Evolutionary conservation across 53 echinoderm and acorn worm genomes (phyloP).

Genomic region (Holothuria scabra): DNA sequence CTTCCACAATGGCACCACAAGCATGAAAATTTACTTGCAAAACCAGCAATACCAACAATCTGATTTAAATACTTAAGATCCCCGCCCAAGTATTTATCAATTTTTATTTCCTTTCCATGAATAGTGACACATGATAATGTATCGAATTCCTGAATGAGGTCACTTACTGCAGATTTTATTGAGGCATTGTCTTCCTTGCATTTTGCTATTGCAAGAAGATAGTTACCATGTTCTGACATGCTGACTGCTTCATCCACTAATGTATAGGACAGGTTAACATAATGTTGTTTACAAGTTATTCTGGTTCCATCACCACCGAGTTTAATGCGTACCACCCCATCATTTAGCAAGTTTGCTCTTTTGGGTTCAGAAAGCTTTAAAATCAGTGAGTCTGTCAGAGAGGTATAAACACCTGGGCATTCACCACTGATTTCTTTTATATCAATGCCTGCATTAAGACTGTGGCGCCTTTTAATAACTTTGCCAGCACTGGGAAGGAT

Average conservation of each 20-base stretch:
- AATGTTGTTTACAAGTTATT: conserved; percentile 47
- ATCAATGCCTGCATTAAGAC: conserved; percentile 36
- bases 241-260: conserved; percentile 52
- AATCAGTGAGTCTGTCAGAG: conserved; percentile 14
- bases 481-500: conserved; percentile 25
- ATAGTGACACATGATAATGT: conserved; percentile 43
- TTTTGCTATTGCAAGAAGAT: conserved; percentile 58
- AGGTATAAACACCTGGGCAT: conserved; percentile 43
- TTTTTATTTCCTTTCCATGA: conserved; percentile 34
- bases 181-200: conserved; percentile 56
- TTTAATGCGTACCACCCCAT: conserved; percentile 49
- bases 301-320: conserved; percentile 62
- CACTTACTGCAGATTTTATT: conserved; percentile 43
- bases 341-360: conserved; percentile 27
- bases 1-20: conserved; percentile 53
- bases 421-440: conserved; percentile 43
- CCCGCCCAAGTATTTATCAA: conserved; percentile 66
- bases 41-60: conserved; percentile 54
- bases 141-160: conserved; percentile 53
- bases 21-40: conserved; percentile 58
- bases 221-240: conserved; percentile 69
- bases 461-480: conserved; percentile 33
- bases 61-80: conserved; percentile 71
- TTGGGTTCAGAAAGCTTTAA: conserved; percentile 21
- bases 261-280: conserved; percentile 66